A percentile compares a stretch with the other conserved stretches of the same genome.
Evolutionary conservation across 2,888 invertebrate genomes (phyloP).

Genomic region (Enchytraeus crypticus): DNA sequence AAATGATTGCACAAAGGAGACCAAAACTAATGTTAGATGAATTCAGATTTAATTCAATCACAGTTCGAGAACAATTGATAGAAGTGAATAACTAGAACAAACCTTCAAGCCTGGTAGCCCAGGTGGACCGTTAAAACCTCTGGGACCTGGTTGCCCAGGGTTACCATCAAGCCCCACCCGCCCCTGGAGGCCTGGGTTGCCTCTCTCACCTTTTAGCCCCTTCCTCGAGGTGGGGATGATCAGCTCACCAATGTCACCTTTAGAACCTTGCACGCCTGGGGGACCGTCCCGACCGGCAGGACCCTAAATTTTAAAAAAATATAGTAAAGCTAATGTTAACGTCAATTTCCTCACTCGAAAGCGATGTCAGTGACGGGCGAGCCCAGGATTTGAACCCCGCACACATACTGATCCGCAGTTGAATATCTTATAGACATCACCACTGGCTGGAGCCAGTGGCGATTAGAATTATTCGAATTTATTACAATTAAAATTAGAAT

Average conservation of each 20-base stretch:
- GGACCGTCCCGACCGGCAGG: slow-evolving; percentile 18
- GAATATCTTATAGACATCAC: too few relatives aligned
- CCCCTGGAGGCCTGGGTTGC: not conserved
- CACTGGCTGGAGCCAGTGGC: too few relatives aligned
- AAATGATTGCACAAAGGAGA: too few relatives aligned
- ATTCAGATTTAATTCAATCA: too few relatives aligned
- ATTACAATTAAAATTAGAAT: not conserved
- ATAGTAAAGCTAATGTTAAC: not conserved
- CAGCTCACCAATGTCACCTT: slow-evolving; percentile 31
- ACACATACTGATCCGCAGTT: too few relatives aligned
- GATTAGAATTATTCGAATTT: too few relatives aligned
- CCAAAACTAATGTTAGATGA: too few relatives aligned
- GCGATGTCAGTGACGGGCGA: too few relatives aligned
- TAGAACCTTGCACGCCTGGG: slow-evolving; percentile 20
- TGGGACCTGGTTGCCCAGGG: slow-evolving; percentile 11
- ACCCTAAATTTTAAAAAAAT: slow-evolving; percentile 13
- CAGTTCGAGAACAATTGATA: too few relatives aligned
- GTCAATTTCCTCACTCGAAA: not conserved
- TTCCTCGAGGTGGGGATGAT: slow-evolving; percentile 11
- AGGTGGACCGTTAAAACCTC: slow-evolving; percentile 5
- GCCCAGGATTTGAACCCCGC: too few relatives aligned
- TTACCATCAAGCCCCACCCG: slow-evolving; percentile 10
- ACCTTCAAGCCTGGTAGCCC: slow-evolving; percentile 4
- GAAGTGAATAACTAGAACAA: too few relatives aligned
- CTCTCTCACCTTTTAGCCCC: slow-evolving; percentile 10